Evolutionary conservation across 2,113 vertebrate species (phyloP).

Genomic region (Corydoras sp.): DNA sequence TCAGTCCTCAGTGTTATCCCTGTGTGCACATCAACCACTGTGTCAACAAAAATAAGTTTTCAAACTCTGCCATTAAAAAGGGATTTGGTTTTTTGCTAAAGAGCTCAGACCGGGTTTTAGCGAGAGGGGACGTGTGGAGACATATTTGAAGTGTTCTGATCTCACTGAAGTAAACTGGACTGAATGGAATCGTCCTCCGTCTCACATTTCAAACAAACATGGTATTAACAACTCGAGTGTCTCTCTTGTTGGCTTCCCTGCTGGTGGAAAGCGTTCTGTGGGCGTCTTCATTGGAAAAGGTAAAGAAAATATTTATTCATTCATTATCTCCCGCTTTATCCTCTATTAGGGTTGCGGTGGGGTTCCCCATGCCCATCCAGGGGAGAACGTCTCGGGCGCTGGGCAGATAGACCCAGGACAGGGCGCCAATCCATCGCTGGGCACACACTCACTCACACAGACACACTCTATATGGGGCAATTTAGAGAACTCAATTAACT

Average conservation of each 20-base stretch:
- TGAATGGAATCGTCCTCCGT: not conserved
- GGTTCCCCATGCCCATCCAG: no score
- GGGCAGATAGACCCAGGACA: no score
- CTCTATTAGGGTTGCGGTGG: no score
- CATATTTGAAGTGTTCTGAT: not conserved
- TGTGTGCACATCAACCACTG: conserved; percentile 23
- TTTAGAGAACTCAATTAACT: no score
- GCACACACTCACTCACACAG: no score
- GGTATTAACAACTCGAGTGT: conserved; percentile 40
- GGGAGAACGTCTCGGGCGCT: no score
- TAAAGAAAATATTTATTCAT: conserved; percentile 34
- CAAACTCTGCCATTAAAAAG: conserved; percentile 46
- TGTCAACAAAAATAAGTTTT: conserved; percentile 42
- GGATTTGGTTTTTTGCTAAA: conserved; percentile 6
- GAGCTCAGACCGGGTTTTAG: not conserved
- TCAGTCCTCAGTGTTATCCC: conserved; percentile 9
- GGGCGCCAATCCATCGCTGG: no score
- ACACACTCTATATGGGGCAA: no score
- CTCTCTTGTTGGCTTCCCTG: conserved; percentile 52
- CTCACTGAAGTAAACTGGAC: no score
- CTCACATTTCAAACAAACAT: conserved; percentile 51
- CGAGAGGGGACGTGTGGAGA: not conserved
- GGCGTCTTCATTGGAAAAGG: conserved; percentile 53
- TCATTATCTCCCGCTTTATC: no score
- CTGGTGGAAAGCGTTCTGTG: conserved; percentile 45